Base-by-base conservation (phyloP, 2,113 vertebrate species). In the Megatriorchis doriae region DNA sequence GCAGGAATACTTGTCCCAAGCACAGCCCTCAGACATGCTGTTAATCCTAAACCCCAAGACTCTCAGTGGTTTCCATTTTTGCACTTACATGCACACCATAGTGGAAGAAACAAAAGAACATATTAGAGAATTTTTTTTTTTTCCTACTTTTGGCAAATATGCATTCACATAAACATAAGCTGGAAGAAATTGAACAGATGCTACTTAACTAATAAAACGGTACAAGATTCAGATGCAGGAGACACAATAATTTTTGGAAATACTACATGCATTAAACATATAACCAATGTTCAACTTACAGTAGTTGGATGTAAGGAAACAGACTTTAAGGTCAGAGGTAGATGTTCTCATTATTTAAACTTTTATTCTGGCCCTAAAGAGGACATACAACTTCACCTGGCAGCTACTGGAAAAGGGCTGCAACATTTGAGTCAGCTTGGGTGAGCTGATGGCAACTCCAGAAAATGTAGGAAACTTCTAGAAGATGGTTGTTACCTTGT, bases 51-150 rank as follows among this genome's bases (percentile, higher is more conserved):
- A 17, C 0, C 7, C 16, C 2, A 4, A 43, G 42, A 10, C 10
- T 27, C 17, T 19, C 29, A 34, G 5, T 16, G 4, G 6, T 26
- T 81, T 62, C 10, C 3, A 16, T 31, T 53, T 83, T 66, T 53
- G 5, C 9, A 9, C 2, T 59, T 50, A 5, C 2, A 27, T 7
- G 6, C 2, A 29, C 27, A 52, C 3, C 5, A 15, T 2, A 59
- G 16, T 14, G 8, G 4, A 67, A 67, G 7, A 70, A 80, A 40
- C 1, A n/a, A 58, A 55, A 34, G 3, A 75, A 32, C 11, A 7
- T 38, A 4, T 34, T 31, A 20, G 4, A 83, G 11, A 58, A 10
- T 3, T 18, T 4, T 36, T 74, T 58, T 52, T 62, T 47, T 29
- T 36, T 47, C n/a, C 27, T 61, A 6, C 6, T 73, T 86, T 65